These are phyloP conservation scores for Cyprichromis sp. DNA, from an alignment of 2,113 vertebrate species.

Conservation along the genomic window DNA sequence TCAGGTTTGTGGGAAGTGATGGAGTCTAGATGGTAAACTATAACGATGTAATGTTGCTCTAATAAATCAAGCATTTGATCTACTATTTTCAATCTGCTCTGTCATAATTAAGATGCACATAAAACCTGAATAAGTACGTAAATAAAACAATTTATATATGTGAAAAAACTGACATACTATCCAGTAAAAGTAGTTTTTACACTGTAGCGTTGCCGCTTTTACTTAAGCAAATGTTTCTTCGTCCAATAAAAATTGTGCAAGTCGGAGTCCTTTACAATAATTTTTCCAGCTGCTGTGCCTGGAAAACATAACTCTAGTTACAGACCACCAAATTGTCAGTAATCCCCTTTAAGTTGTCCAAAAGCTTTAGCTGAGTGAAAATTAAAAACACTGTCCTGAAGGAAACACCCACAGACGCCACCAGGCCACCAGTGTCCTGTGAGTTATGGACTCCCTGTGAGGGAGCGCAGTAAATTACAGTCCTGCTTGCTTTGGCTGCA, in stretches of 20 bases:
- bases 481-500: slow-evolving; percentile 48
- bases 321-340: not conserved
- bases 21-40: not conserved
- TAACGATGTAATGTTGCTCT: not conserved
- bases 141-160: not conserved
- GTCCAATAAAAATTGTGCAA: not conserved
- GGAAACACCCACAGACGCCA: slow-evolving; percentile 23
- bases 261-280: not conserved
- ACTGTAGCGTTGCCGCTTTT: not conserved
- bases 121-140: not conserved
- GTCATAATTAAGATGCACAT: not conserved
- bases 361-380: not conserved
- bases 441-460: slow-evolving; percentile 33
- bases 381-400: not conserved
- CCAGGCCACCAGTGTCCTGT: slow-evolving; percentile 2
- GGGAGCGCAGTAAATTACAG: slow-evolving; percentile 30
- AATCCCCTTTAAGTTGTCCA: not conserved
- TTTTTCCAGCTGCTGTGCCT: not conserved
- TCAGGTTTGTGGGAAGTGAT: not conserved
- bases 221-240: not conserved
- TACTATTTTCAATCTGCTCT: not conserved
- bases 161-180: not conserved
- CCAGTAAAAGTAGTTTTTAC: not conserved
- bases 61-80: not conserved
- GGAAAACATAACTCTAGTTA: not conserved